Evolutionary conservation across 2,888 invertebrate genomes (phyloP), one percentile per base, ranked within the genome.

Genomic region (Oscheius sp.): DNA sequence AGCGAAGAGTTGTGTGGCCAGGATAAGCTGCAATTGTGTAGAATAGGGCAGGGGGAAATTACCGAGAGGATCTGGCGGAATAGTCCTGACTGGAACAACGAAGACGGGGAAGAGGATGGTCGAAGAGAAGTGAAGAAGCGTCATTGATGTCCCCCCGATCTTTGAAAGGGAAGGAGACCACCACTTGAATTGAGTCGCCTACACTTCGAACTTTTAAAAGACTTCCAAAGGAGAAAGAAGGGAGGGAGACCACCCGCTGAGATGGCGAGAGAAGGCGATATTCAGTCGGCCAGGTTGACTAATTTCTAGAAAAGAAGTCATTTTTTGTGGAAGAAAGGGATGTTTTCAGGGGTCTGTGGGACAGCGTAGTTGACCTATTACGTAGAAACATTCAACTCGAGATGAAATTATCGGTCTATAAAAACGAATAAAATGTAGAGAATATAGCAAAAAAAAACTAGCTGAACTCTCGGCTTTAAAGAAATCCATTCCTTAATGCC

Each of bases 11-110:
- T 20, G 75, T 71, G 58, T 58, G 61, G 12, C 39, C 52, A 3
- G 72, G 73, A 61, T 77, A 77, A 17, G 71, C 77, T 75, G 71
- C 57, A 76, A 23, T 6, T 4, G 4, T 15, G 6, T 5, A 15
- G n/a, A 12, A n/a, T 31, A 8, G 2, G 33, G 8, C 5, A 37
- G 15, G 23, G 10, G 4, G n/a, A 12, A 25, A 8, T 25, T 48
- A 52, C 52, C 52, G 8, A 52, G 15, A 25, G 57, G 57, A 57
- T 57, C 57, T 12, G 57, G 57, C 3, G 57, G 57, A 57, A 52
- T 27, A 27, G 52, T n/a, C 6, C 29, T n/a, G 52, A 27, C 23
- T 52, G 27, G n/a, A 4, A n/a, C n/a, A 29, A 52, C 8, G n/a
- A 52, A 27, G n/a, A 52, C n/a, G 29, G 29, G n/a, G 29, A 27